These are phyloP conservation scores for Poeciliopsis presidionis DNA, from an alignment of 2,797 vertebrate genomes.

Conservation along the genomic window DNA sequence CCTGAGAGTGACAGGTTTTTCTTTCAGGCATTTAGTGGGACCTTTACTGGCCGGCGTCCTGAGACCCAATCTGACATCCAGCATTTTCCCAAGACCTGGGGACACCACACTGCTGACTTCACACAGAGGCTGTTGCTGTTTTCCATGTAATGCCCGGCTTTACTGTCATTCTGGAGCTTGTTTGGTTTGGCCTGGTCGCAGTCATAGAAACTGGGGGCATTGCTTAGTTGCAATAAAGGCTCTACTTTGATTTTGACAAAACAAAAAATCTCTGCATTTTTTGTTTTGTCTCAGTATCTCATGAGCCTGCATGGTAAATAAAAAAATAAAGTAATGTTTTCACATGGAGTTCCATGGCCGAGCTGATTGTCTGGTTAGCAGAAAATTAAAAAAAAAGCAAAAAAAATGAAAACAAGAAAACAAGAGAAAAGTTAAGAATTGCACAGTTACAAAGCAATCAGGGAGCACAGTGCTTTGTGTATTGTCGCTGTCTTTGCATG, in stretches of 20 bases:
- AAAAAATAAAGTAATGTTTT: slow-evolving; percentile 76
- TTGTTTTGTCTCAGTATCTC: slow-evolving; percentile 77
- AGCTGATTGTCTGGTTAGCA: background rate
- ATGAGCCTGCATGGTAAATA: slow-evolving; percentile 76
- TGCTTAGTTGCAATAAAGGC: slow-evolving; percentile 65
- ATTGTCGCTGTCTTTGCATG: background rate
- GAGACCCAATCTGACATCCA: background rate
- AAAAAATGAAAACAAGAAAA: background rate
- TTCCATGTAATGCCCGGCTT: slow-evolving; percentile 13
- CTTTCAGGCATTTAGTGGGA: background rate
- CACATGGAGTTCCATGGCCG: slow-evolving; percentile 40
- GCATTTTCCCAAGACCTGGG: background rate
- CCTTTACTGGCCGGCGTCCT: background rate
- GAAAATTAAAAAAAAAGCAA: background rate
- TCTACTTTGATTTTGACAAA: slow-evolving; percentile 66
- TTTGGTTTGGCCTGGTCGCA: slow-evolving; percentile 57
- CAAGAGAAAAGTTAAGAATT: background rate
- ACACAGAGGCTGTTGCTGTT: background rate
- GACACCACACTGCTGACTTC: background rate
- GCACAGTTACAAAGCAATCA: background rate
- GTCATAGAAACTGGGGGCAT: slow-evolving; percentile 60
- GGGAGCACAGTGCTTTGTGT: background rate
- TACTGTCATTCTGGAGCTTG: slow-evolving; percentile 64
- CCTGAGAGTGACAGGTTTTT: background rate
- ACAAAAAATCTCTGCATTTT: slow-evolving; percentile 83